Conservation (phyloP, 2,797 vertebrate genomes). For the Ptychadena robeensis region DNA sequence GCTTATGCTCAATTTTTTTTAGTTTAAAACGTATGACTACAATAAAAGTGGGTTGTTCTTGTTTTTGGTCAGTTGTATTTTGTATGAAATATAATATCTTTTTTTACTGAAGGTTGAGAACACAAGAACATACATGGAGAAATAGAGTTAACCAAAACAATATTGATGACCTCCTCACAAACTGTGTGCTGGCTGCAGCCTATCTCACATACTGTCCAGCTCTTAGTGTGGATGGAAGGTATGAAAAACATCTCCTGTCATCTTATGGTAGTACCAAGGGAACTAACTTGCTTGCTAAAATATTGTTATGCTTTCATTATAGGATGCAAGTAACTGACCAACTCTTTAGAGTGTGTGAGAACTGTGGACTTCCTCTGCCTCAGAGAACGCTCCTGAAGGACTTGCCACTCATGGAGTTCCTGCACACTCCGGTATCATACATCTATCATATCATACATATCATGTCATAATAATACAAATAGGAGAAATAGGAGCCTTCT, state of each 20-base stretch:
- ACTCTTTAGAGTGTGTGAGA: constrained; percentile 34
- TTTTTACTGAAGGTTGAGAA: constrained; percentile 35
- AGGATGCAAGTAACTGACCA: constrained; percentile 27
- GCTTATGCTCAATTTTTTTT: no score
- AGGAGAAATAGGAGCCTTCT: no score
- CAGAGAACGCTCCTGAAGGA: constrained; percentile 43
- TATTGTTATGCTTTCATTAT: constrained; percentile 3
- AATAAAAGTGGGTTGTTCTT: no score
- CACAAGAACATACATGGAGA: constrained; percentile 53
- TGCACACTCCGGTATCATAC: constrained; percentile 45
- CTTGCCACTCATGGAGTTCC: constrained; percentile 34
- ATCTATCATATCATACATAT: neutral
- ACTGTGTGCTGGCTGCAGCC: constrained; percentile 58
- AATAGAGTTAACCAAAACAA: constrained; percentile 21
- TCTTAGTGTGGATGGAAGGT: constrained; percentile 50
- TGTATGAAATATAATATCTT: no score
- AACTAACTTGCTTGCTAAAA: neutral
- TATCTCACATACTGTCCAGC: constrained; percentile 57
- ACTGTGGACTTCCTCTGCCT: constrained; percentile 37
- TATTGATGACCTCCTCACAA: constrained; percentile 45
- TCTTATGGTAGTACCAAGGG: neutral
- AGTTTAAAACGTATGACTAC: neutral
- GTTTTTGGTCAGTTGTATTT: neutral
- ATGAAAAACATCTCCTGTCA: neutral
- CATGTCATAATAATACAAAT: no score